Evolutionary conservation across 2,113 vertebrate species (phyloP).

Genomic region (Dendrocopos noguchii): DNA sequence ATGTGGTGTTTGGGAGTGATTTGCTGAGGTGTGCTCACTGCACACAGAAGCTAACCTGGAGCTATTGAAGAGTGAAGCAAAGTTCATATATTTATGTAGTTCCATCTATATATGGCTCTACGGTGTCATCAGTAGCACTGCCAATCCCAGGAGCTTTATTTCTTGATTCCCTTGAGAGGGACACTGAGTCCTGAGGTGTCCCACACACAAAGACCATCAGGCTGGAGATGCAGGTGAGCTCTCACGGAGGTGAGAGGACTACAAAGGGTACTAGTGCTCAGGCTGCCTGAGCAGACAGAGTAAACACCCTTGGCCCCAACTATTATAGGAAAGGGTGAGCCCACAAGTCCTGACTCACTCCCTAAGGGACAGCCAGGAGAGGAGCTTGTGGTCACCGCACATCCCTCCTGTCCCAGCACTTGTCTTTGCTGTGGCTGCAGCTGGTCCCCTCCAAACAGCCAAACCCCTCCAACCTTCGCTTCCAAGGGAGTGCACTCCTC

Average conservation of each 20-base stretch:
- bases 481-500: not conserved
- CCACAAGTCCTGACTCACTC: conserved; percentile 33
- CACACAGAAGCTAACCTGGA: not conserved
- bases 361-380: not conserved
- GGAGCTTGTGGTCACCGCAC: not conserved
- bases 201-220: not conserved
- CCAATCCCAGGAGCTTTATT: not conserved
- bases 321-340: conserved; percentile 16
- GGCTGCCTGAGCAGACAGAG: not conserved
- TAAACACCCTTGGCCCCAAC: not conserved
- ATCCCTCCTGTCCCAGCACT: not conserved
- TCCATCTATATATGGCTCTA: not conserved
- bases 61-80: not conserved
- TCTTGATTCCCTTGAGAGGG: not conserved
- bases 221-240: not conserved
- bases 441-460: not conserved
- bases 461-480: not conserved
- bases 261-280: not conserved
- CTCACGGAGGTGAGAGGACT: not conserved
- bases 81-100: not conserved
- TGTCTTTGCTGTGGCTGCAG: not conserved
- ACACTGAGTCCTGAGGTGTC: not conserved
- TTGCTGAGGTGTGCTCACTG: rapidly evolving
- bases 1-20: not conserved
- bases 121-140: not conserved